Base-by-base conservation (phyloP, 2,888 invertebrate species). In the Dascillus cervinus region DNA sequence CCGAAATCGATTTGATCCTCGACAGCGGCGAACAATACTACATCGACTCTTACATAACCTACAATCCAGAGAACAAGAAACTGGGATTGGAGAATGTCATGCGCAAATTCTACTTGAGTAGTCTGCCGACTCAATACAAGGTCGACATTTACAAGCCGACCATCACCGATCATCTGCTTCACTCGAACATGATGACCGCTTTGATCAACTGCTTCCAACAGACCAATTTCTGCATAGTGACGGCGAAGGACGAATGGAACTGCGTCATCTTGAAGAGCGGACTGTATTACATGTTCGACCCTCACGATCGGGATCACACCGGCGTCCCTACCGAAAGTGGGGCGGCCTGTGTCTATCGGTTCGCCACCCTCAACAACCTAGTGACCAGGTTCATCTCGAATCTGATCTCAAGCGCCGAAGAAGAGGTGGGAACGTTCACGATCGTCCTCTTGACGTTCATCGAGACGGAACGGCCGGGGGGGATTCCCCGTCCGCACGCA, bases 271-370 rank as follows among this genome's bases (percentile, higher is more conserved):
- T 65, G 32, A 65, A 67, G 38, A 58, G 55, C 13, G 55, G 69
- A 48, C 69, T 68, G 1, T 79, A 65, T 54, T 79, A 74, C 56
- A 60, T 78, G 58, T 75, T 77, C 47, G 77, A 79, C 51, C 72
- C 77, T 1, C 68, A 67, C 23, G 70, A 72, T 37, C 56, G 75
- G 1, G 70, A 76, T 50, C 58, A 70, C 4, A 65, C 67, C 41
- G 74, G 73, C 0, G 47, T 47, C 8, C 21, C 39, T 24, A 31
- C 17, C 9, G 9, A 10, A 3, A 27, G 17, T 2, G 49, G 49
- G 1, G 26, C 21, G 10, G 49, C 49, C 4, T 41, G 41, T 1
- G 39, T 52, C 2, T 11, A 50, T n/a, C 37, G 39, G 11, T 49
- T 50, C 25, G 30, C 39, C 8, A 27, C 53, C 11, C 11, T 62